phyloP scores from a whole-genome alignment of 2,113 vertebrate genomes.

The Emydura subglobosa region DNA sequence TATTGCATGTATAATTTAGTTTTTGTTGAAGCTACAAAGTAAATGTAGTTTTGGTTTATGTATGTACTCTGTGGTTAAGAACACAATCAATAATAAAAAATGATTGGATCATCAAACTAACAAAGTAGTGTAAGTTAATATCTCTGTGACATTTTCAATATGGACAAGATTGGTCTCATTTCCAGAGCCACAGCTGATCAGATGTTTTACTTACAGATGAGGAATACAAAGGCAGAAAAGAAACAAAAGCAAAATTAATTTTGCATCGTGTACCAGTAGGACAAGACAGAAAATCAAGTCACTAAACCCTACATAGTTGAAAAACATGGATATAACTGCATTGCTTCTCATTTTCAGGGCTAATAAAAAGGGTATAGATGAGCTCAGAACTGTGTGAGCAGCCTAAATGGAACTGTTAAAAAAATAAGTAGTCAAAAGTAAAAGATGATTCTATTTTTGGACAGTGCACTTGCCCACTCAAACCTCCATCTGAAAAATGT shows the following conservation, averaged over 20 bases:
- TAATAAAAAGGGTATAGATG: not conserved
- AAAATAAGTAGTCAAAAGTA: conserved; percentile 6
- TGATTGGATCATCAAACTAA: not conserved
- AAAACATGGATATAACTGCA: not conserved
- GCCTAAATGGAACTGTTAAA: not conserved
- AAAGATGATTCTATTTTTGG: not conserved
- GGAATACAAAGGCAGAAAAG: not conserved
- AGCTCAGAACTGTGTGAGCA: not conserved
- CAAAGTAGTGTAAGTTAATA: not conserved
- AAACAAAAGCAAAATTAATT: not conserved
- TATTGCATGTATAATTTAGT: not conserved
- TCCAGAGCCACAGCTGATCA: not conserved
- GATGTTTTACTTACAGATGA: not conserved
- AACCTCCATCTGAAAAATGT: not conserved
- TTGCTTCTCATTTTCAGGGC: not conserved
- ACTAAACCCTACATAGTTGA: not conserved
- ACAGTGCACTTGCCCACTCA: not conserved
- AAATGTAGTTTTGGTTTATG: not conserved
- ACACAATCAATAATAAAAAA: not conserved
- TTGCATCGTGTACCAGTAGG: not conserved
- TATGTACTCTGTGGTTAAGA: not conserved
- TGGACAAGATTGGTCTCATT: not conserved
- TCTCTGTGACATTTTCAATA: not conserved
- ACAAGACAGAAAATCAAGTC: not conserved
- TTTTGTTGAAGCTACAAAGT: not conserved